Percentiles rank a stretch among this genome's conserved stretches.
Evolutionary conservation across 2,888 invertebrate species (phyloP).

Genomic region (Koerneria pararmatus): DNA sequence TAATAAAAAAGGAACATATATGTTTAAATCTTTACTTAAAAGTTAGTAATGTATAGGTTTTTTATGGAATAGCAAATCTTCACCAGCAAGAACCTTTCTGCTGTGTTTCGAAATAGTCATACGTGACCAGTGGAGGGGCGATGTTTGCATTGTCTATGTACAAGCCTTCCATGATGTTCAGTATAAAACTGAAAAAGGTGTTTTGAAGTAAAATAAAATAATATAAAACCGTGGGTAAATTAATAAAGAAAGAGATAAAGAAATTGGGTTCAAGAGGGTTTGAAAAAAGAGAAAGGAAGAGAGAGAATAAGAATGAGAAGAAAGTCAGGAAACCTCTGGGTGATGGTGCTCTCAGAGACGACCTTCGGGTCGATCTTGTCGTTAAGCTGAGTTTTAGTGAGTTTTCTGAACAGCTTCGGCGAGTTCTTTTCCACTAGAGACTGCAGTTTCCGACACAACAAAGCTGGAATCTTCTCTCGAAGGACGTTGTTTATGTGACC

Average conservation of each 20-base stretch:
- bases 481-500: slow-evolving; percentile 52
- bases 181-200: slow-evolving; percentile 43
- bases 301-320: too few relatives aligned
- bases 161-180: slow-evolving; percentile 45
- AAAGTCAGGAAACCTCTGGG: slow-evolving; percentile 19
- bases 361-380: slow-evolving; percentile 39
- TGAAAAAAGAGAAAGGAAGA: too few relatives aligned
- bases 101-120: slow-evolving; percentile 55
- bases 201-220: background rate
- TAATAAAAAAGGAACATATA: too few relatives aligned
- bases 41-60: background rate
- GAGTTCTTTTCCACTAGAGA: slow-evolving; percentile 53
- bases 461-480: slow-evolving; percentile 46
- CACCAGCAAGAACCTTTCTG: slow-evolving; percentile 51
- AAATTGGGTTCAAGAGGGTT: too few relatives aligned
- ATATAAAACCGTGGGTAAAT: too few relatives aligned
- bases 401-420: slow-evolving; percentile 44
- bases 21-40: background rate
- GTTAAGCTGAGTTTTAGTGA: slow-evolving; percentile 41
- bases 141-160: slow-evolving; percentile 53
- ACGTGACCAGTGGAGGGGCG: slow-evolving; percentile 47
- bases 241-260: too few relatives aligned
- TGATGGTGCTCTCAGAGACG: slow-evolving; percentile 16
- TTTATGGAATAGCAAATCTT: slow-evolving; percentile 2
- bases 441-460: slow-evolving; percentile 51